Evolutionary conservation across 35 echinoderm and acorn worm species (phyloP).

Genomic region (Patiria miniata): DNA sequence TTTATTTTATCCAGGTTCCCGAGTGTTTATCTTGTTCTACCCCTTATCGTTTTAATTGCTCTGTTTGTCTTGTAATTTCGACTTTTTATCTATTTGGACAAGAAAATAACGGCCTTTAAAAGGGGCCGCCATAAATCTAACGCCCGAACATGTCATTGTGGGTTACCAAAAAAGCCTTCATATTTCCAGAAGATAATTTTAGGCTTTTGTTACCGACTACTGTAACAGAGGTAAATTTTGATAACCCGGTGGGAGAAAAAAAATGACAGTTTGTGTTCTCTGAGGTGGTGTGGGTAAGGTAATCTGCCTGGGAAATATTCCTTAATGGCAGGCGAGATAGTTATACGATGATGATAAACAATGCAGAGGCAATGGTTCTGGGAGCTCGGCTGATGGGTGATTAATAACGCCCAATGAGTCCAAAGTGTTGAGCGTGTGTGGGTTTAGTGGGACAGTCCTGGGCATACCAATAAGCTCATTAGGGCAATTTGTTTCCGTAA

Average conservation of each 20-base stretch:
- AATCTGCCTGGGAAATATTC: too few species aligned
- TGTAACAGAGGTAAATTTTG: too few species aligned
- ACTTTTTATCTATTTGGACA: conserved; percentile 5
- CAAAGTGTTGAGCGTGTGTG: conserved; percentile 4
- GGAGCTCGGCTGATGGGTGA: background rate
- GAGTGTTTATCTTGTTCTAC: background rate
- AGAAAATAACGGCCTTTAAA: background rate
- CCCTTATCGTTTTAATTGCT: conserved; percentile 3
- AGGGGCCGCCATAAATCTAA: conserved; percentile 12
- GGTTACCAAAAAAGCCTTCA: background rate
- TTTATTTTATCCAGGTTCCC: background rate
- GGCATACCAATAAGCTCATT: background rate
- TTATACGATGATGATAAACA: background rate
- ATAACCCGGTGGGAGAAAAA: too few species aligned
- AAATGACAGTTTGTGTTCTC: too few species aligned
- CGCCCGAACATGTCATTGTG: background rate
- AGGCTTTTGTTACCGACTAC: background rate
- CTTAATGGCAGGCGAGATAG: too few species aligned
- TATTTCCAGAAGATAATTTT: background rate
- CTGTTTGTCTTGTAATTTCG: background rate
- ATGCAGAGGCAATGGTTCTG: background rate
- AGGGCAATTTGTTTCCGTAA: conserved; percentile 16
- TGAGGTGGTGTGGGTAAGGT: too few species aligned
- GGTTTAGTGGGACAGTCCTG: background rate
- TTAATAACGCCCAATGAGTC: conserved; percentile 4